Evolutionary conservation across 1,140 invertebrate species (phyloP).

Genomic region (Pseudomyrmex pallidus): DNA sequence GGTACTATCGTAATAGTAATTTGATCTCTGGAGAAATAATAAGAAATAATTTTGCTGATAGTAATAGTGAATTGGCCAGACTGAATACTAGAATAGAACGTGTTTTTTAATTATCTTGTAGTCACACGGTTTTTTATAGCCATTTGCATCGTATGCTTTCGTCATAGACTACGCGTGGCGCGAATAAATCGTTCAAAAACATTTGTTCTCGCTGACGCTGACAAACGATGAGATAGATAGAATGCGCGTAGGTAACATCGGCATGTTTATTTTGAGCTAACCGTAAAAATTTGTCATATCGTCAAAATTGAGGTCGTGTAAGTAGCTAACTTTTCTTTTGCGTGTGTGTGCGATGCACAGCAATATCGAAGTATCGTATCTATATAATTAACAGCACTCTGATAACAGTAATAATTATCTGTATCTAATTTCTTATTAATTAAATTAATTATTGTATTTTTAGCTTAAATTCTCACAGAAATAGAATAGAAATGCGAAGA

Average conservation of each 20-base stretch:
- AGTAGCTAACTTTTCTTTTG: no score
- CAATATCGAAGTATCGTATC: conserved; percentile 59
- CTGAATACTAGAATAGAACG: background rate
- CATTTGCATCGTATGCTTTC: background rate
- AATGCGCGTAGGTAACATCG: background rate
- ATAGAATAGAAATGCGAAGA: background rate
- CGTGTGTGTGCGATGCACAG: background rate
- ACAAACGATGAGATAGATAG: background rate
- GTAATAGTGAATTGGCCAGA: background rate
- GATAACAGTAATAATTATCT: background rate
- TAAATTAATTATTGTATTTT: no score
- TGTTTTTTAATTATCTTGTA: conserved; percentile 25
- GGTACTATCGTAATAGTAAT: background rate
- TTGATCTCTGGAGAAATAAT: background rate
- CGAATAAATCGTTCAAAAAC: conserved; percentile 48
- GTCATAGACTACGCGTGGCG: conserved; percentile 32
- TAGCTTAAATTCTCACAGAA: conserved; percentile 2
- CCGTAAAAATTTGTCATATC: no score
- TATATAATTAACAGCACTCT: conserved; percentile 5
- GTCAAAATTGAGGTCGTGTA: no score
- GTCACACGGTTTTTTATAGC: background rate
- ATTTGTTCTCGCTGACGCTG: background rate
- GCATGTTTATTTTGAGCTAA: background rate
- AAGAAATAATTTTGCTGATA: background rate
- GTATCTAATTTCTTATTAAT: background rate